Conservation (phyloP, 2,113 vertebrate genomes). For the Podarcis muralis region DNA sequence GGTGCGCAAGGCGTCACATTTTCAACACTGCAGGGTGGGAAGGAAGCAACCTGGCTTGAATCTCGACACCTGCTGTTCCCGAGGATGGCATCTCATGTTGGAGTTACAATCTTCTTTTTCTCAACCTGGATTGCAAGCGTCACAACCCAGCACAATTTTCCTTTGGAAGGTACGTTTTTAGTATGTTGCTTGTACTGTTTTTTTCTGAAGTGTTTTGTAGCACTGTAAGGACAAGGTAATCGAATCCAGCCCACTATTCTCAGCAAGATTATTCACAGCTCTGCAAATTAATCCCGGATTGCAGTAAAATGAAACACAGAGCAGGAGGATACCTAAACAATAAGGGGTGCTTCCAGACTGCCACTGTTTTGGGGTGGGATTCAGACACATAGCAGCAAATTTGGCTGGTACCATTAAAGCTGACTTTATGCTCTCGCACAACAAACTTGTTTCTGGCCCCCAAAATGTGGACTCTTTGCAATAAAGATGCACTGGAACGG, state of each 20-base stretch:
- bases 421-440: no score
- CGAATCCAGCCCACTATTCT: neutral
- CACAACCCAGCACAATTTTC: conserved; percentile 45
- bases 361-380: neutral
- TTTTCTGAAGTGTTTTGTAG: conserved; percentile 12
- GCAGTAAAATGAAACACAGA: neutral
- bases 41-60: conserved; percentile 17
- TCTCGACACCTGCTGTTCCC: conserved; percentile 7
- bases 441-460: no score
- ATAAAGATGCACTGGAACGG: no score
- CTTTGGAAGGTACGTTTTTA: conserved; percentile 61
- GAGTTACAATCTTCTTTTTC: conserved; percentile 44
- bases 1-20: conserved; percentile 30
- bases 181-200: conserved; percentile 1
- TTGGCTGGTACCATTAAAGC: no score
- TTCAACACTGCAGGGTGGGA: conserved; percentile 7
- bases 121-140: conserved; percentile 46
- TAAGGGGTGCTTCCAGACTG: neutral
- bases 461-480: no score
- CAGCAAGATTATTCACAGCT: neutral
- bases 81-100: conserved; percentile 47
- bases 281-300: neutral
- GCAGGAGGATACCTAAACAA: neutral
- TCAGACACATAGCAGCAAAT: no score
- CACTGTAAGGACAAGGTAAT: neutral